A percentile compares a stretch with the other conserved stretches of the same genome.
phyloP scores from a whole-genome alignment of 2,888 invertebrate genomes.

The Phyllotreta striolata region DNA sequence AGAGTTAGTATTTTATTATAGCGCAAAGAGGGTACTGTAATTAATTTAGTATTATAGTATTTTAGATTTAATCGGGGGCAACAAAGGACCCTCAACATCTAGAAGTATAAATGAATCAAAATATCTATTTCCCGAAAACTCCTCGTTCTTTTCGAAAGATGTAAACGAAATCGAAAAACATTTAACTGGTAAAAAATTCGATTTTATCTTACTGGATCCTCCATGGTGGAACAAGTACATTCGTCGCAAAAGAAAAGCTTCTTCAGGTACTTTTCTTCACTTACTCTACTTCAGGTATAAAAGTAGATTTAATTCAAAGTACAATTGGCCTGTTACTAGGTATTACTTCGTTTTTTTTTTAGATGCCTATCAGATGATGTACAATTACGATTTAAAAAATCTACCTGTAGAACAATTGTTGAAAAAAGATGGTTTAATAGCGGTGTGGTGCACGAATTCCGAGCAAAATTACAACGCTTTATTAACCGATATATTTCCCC shows the following conservation, averaged over 20 bases:
- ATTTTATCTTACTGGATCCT: slow-evolving; percentile 89
- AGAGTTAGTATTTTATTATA: slow-evolving; percentile 4
- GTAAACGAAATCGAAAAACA: slow-evolving; percentile 66
- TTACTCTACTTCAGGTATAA: too few species aligned
- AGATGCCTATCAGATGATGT: slow-evolving; percentile 80
- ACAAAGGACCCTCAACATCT: slow-evolving; percentile 62
- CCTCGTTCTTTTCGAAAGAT: slow-evolving; percentile 73
- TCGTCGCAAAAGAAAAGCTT: slow-evolving; percentile 74
- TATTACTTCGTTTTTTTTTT: slow-evolving; percentile 8
- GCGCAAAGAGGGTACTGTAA: not conserved
- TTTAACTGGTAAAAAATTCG: slow-evolving; percentile 67
- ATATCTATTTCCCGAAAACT: slow-evolving; percentile 73
- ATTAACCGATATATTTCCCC: slow-evolving; percentile 75
- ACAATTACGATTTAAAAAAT: slow-evolving; percentile 74
- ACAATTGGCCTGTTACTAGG: not conserved
- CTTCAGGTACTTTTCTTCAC: too few species aligned
- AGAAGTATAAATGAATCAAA: slow-evolving; percentile 61
- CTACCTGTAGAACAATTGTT: slow-evolving; percentile 75
- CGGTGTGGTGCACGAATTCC: slow-evolving; percentile 94
- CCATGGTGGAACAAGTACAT: slow-evolving; percentile 98
- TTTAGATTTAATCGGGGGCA: slow-evolving; percentile 63
- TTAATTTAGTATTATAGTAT: slow-evolving; percentile 23
- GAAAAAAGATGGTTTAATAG: slow-evolving; percentile 72
- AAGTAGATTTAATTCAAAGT: too few species aligned
- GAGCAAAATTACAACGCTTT: slow-evolving; percentile 73